A percentile compares a stretch with the other conserved stretches of the same genome.
These are phyloP conservation scores for Argynnis bischoffii DNA, from an alignment of 2,888 invertebrate genomes.

Conservation along the genomic window DNA sequence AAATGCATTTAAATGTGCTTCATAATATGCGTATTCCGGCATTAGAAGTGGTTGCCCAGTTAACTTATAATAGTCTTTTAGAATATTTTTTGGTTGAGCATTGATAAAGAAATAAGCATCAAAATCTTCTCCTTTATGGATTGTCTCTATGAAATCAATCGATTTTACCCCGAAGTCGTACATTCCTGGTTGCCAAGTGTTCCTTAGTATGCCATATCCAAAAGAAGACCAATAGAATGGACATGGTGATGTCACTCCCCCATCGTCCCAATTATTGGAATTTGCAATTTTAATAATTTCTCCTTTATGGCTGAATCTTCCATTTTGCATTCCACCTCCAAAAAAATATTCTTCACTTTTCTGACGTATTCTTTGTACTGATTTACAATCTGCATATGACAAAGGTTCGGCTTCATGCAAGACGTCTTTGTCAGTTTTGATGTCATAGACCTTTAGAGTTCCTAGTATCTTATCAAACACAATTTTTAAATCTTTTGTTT, in stretches of 20 bases:
- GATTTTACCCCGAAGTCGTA: conserved; percentile 65
- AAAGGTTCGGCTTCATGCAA: conserved; percentile 59
- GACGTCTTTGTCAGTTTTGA: conserved; percentile 58
- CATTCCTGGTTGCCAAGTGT: conserved; percentile 69
- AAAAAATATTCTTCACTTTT: conserved; percentile 63
- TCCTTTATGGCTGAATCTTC: conserved; percentile 71
- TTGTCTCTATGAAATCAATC: conserved; percentile 47
- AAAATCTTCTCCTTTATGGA: conserved; percentile 57
- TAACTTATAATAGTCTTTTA: conserved; percentile 70
- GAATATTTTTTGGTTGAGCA: conserved; percentile 55
- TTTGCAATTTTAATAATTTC: conserved; percentile 64
- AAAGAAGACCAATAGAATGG: conserved; percentile 74
- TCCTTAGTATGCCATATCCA: conserved; percentile 70
- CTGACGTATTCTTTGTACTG: conserved; percentile 59
- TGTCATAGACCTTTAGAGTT: conserved; percentile 60
- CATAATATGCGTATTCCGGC: conserved; percentile 72
- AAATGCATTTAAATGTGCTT: conserved; percentile 73
- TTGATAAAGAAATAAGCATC: conserved; percentile 73
- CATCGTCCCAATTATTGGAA: conserved; percentile 67
- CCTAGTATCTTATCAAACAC: conserved; percentile 60
- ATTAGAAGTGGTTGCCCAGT: conserved; percentile 69
- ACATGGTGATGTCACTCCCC: conserved; percentile 70
- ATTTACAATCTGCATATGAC: conserved; percentile 50
- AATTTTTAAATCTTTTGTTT: conserved; percentile 61
- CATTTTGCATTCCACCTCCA: conserved; percentile 77